These are phyloP conservation scores for Chrysopa pallens DNA, from an alignment of 1,140 invertebrate genomes.

Conservation along the genomic window DNA sequence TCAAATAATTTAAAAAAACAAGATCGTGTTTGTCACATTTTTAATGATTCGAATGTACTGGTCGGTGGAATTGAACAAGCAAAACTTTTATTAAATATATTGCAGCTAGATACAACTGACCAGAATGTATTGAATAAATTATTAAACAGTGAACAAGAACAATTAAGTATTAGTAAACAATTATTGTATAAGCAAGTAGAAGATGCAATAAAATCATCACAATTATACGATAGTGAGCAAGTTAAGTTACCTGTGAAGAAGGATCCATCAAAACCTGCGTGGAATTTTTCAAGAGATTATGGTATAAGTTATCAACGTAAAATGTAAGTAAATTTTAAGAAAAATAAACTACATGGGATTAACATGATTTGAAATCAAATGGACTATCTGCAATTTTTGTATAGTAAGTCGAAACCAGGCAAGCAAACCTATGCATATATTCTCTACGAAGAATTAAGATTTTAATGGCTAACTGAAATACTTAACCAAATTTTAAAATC, in stretches of 20 bases:
- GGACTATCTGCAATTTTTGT: no score
- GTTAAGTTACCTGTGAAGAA: slow-evolving; percentile 52
- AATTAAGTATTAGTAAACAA: slow-evolving; percentile 24
- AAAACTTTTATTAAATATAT: slow-evolving; percentile 50
- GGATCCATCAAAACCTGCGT: slow-evolving; percentile 46
- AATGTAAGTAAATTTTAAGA: no score
- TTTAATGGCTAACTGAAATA: no score
- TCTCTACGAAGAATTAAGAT: no score
- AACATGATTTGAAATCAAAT: no score
- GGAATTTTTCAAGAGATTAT: slow-evolving; percentile 46
- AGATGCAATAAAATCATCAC: slow-evolving; percentile 44
- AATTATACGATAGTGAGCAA: slow-evolving; percentile 62
- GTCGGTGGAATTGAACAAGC: slow-evolving; percentile 55
- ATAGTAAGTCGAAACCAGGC: no score
- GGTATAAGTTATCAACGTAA: slow-evolving; percentile 33
- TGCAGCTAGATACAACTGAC: slow-evolving; percentile 29
- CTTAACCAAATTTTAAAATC: no score
- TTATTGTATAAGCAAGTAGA: slow-evolving; percentile 26
- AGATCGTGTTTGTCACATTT: slow-evolving; percentile 32
- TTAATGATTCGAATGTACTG: slow-evolving; percentile 40
- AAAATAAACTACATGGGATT: no score
- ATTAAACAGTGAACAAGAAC: slow-evolving; percentile 21
- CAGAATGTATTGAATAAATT: slow-evolving; percentile 38
- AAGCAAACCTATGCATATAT: no score
- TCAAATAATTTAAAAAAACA: slow-evolving; percentile 40